Percentiles rank a stretch among this genome's conserved stretches.
phyloP scores from a whole-genome alignment of 2,888 invertebrate species.

The Sesia bembeciformis region DNA sequence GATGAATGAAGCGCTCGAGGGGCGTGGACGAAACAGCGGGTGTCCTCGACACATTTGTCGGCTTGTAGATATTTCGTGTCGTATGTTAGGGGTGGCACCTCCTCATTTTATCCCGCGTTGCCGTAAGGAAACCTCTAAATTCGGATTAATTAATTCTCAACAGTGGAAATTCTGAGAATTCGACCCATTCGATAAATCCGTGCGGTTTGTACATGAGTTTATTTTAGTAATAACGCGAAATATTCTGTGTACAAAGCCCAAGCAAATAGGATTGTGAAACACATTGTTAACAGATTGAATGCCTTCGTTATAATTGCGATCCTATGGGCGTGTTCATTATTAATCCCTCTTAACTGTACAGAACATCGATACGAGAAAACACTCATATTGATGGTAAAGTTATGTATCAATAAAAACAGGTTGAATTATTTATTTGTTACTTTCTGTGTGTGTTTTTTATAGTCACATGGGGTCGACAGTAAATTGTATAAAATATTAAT shows the following conservation, averaged over 20 bases:
- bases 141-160: slow-evolving; percentile 54
- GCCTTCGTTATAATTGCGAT: too few relatives aligned
- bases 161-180: slow-evolving; percentile 33
- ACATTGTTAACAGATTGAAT: too few relatives aligned
- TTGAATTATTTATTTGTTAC: too few relatives aligned
- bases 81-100: background rate
- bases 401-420: too few relatives aligned
- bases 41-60: background rate
- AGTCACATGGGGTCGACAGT: too few relatives aligned
- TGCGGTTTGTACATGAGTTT: slow-evolving; percentile 24
- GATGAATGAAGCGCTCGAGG: background rate
- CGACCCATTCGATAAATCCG: slow-evolving; percentile 33
- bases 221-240: slow-evolving; percentile 19
- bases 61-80: background rate
- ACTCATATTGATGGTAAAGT: too few relatives aligned
- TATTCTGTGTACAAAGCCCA: background rate
- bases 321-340: too few relatives aligned
- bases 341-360: too few relatives aligned
- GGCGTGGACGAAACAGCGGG: background rate
- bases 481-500: too few relatives aligned
- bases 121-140: slow-evolving; percentile 36
- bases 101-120: slow-evolving; percentile 41
- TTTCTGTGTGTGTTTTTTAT: too few relatives aligned
- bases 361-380: too few relatives aligned
- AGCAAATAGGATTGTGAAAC: slow-evolving; percentile 12